Percentiles rank a stretch among this genome's conserved stretches.
These are phyloP conservation scores for Rhogogaster chlorosoma DNA, from an alignment of 2,888 invertebrate species.

Conservation along the genomic window DNA sequence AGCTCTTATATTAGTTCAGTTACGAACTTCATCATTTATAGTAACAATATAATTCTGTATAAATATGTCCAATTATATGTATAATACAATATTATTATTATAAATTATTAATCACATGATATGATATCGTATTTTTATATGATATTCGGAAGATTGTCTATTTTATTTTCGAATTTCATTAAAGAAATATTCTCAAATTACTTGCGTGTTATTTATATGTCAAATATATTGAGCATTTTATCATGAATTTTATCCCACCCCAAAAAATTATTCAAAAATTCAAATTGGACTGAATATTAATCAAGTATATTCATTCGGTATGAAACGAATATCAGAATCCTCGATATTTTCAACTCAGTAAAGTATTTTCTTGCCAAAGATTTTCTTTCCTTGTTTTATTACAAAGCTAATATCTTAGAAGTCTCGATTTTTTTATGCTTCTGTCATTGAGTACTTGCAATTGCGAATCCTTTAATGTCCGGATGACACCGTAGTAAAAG, in stretches of 20 bases:
- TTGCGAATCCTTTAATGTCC: background rate
- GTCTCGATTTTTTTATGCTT: background rate
- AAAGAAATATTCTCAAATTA: background rate
- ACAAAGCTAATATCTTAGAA: background rate
- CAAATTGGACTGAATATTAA: background rate
- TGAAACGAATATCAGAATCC: background rate
- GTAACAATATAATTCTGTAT: background rate
- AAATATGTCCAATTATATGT: background rate
- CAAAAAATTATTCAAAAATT: background rate
- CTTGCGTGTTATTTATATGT: background rate
- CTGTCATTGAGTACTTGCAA: background rate
- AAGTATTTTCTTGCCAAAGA: background rate
- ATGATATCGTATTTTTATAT: background rate
- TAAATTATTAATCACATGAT: constrained; percentile 1
- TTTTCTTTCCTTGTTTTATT: background rate
- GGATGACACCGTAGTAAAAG: background rate
- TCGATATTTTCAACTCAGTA: background rate
- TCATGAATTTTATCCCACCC: background rate
- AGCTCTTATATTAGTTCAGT: background rate
- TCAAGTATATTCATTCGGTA: background rate
- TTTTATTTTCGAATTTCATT: background rate
- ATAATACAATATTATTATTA: background rate
- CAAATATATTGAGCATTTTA: background rate
- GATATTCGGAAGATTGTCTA: background rate
- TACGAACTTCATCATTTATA: background rate